A percentile compares a stretch with the other conserved stretches of the same genome.
Evolutionary conservation across 2,888 invertebrate genomes (phyloP).

Genomic region (Spisula solida): DNA sequence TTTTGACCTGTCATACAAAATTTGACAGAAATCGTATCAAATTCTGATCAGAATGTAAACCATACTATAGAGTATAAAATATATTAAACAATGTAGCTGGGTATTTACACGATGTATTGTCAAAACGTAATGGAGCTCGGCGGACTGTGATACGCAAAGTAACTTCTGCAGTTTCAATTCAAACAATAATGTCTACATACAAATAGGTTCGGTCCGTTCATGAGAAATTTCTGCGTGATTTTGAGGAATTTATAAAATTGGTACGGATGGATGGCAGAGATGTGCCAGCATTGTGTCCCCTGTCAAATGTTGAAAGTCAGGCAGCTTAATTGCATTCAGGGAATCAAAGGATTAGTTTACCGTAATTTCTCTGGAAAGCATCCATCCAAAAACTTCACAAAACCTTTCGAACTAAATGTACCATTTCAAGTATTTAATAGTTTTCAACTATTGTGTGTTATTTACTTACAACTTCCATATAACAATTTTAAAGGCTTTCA

Average conservation of each 20-base stretch:
- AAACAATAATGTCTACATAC: conserved; percentile 62
- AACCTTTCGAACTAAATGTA: neutral
- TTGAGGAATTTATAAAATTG: conserved; percentile 60
- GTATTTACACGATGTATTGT: conserved; percentile 63
- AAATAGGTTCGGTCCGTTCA: conserved; percentile 61
- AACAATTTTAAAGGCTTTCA: too few species aligned
- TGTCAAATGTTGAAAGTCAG: conserved; percentile 22
- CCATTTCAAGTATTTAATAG: neutral
- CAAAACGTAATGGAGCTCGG: conserved; percentile 62
- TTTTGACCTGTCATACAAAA: conserved; percentile 65
- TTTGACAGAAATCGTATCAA: conserved; percentile 69
- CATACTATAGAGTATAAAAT: conserved; percentile 52
- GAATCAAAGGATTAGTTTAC: neutral
- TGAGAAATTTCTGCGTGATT: conserved; percentile 60
- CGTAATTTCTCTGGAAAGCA: neutral
- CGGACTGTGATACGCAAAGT: conserved; percentile 41
- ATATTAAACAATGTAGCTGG: conserved; percentile 69
- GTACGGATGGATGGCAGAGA: conserved; percentile 16
- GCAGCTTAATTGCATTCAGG: neutral
- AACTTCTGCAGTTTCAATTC: conserved; percentile 64
- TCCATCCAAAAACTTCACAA: neutral
- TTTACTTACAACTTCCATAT: too few species aligned
- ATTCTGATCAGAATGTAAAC: conserved; percentile 66
- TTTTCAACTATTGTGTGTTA: too few species aligned
- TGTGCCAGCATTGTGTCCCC: neutral